A percentile compares a stretch with the other conserved stretches of the same genome.
phyloP scores from a whole-genome alignment of 2,113 vertebrate species.

The Cyrtonyx montezumae region DNA sequence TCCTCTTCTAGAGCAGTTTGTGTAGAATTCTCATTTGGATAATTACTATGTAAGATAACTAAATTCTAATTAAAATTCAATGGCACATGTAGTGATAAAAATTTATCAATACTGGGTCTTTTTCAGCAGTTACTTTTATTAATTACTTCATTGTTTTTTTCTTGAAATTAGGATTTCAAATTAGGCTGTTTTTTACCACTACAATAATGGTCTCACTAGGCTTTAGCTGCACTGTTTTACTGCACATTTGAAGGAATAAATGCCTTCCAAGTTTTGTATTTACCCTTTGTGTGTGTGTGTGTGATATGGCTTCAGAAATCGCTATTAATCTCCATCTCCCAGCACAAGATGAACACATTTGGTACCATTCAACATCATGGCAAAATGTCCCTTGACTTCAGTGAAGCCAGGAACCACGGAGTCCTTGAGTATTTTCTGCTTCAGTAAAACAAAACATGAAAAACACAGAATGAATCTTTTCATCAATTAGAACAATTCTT shows the following conservation, averaged over 20 bases:
- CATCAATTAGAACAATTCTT: neutral
- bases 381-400: neutral
- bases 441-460: neutral
- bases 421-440: neutral
- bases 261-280: neutral
- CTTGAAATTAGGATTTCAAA: conserved; percentile 47
- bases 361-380: neutral
- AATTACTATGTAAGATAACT: conserved; percentile 67
- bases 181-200: neutral
- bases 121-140: conserved; percentile 54
- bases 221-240: neutral
- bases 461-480: neutral
- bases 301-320: neutral
- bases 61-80: conserved; percentile 73
- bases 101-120: conserved; percentile 59
- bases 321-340: neutral
- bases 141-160: conserved; percentile 61
- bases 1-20: conserved; percentile 57
- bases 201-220: neutral
- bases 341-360: neutral
- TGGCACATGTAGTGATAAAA: conserved; percentile 67
- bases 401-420: neutral
- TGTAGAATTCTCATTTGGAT: conserved; percentile 64
- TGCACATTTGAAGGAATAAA: conserved; percentile 18
- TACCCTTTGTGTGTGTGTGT: neutral